These are phyloP conservation scores for Chionomys nivalis DNA, from an alignment of 2,113 vertebrate species.

Conservation along the genomic window DNA sequence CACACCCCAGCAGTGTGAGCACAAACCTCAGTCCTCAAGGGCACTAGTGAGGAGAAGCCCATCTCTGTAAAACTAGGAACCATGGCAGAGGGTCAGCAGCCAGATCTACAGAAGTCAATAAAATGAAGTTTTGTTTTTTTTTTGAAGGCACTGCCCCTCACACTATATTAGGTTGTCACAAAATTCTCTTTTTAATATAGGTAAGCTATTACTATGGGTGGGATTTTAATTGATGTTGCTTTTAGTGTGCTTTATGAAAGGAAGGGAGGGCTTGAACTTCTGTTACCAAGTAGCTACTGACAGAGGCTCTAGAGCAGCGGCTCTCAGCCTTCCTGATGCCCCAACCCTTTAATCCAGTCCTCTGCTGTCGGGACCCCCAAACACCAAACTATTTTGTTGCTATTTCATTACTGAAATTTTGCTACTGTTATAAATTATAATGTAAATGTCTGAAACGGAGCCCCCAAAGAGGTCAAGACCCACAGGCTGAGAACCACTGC, in stretches of 20 bases:
- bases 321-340: background rate
- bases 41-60: slow-evolving; percentile 2
- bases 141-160: slow-evolving; percentile 4
- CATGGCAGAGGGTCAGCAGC: background rate
- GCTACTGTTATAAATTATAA: background rate
- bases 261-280: background rate
- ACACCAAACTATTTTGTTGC: background rate
- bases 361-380: no score
- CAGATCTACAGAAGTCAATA: background rate
- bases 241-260: slow-evolving; percentile 3
- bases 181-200: background rate
- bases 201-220: background rate
- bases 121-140: slow-evolving; percentile 8
- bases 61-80: slow-evolving; percentile 51
- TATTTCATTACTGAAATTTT: background rate
- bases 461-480: background rate
- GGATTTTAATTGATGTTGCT: background rate
- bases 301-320: background rate
- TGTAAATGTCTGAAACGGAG: background rate
- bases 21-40: no score
- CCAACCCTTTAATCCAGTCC: background rate
- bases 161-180: background rate
- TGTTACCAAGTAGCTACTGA: slow-evolving; percentile 15
- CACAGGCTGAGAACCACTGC: background rate
- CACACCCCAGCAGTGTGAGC: background rate